Percentiles rank a stretch among this genome's conserved stretches.
Evolutionary conservation across 2,888 invertebrate species (phyloP).

Genomic region (Synergus gifuensis): DNA sequence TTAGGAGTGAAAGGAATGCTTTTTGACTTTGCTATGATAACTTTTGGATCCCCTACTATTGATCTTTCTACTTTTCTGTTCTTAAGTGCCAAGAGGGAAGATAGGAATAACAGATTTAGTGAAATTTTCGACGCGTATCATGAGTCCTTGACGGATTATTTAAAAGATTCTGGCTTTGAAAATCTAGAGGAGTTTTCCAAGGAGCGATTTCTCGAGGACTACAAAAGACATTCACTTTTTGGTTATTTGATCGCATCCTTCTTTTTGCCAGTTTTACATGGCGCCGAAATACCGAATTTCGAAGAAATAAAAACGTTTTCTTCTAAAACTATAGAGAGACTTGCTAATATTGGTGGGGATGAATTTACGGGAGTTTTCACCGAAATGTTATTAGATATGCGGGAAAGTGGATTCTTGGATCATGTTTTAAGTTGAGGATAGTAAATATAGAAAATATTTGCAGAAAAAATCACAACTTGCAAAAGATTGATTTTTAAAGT

Average conservation of each 20-base stretch:
- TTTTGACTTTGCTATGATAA: conserved; percentile 66
- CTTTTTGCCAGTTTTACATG: conserved; percentile 57
- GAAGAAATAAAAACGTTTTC: not conserved
- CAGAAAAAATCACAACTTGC: no score
- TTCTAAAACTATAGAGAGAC: rapidly evolving
- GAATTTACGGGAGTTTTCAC: conserved; percentile 61
- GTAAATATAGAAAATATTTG: not conserved
- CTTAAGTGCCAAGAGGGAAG: conserved; percentile 54
- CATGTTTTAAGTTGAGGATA: not conserved
- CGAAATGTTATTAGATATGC: conserved; percentile 67
- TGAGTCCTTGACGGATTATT: conserved; percentile 56
- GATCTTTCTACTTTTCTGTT: conserved; percentile 70
- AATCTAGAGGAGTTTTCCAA: conserved; percentile 62
- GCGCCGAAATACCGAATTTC: not conserved
- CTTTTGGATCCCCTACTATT: conserved; percentile 66
- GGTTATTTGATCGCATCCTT: conserved; percentile 64
- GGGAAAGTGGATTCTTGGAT: conserved; percentile 61
- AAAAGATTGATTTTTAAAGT: no score
- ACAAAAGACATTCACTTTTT: conserved; percentile 59
- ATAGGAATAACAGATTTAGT: conserved; percentile 54
- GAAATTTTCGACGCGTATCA: conserved; percentile 64
- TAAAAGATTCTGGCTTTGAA: conserved; percentile 57
- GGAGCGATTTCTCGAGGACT: conserved; percentile 64
- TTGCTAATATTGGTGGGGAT: conserved; percentile 59
- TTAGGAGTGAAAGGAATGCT: conserved; percentile 50